Base-by-base conservation (phyloP, 2,888 invertebrate species). In the Meiosimyza platycephala region DNA sequence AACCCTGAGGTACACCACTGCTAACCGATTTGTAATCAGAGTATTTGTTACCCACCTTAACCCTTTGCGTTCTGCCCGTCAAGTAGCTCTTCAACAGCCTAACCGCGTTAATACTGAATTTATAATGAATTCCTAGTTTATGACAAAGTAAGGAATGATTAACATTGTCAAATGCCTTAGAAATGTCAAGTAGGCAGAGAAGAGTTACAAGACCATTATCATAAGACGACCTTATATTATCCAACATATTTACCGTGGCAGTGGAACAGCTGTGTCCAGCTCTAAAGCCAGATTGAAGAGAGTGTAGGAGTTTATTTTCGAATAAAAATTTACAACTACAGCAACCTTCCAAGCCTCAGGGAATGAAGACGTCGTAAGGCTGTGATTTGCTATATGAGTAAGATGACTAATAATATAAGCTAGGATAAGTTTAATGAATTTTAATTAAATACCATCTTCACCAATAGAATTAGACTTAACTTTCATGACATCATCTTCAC, bases 161-260 rank as follows among this genome's bases (percentile, higher is more conserved):
- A n/a, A 65, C 65, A 51, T 16, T 65, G 28, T 50, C 54, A 65
- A 50, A 65, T n/a, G 54, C 65, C 22, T 65, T 65, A 65, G 52
- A 65, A 50, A 22, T 52, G 15, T 65, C 65, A 6, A 67, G 52
- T 11, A 65, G n/a, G 16, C 67, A 55, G 3, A 67, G 47, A 2
- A 54, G 22, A 22, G 52, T 52, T 11, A 66, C 2, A 66, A 2
- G 12, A 1, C 28, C 52, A n/a, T 51, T 50, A 6, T 51, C 64
- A 52, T 18, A 52, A 50, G 50, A 33, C 9, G 40, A 6, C 3
- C 57, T 15, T 33, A 67, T 67, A 33, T 67, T 18, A 16, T 50
- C 11, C n/a, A 28, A 22, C 11, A 66, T 28, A 18, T 66, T 54
- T 5, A 54, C 15, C 11, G 33, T 13, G 12, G 67, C 57, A 18